Conservation (phyloP, 2,797 vertebrate genomes). For the Malurus splendens region DNA sequence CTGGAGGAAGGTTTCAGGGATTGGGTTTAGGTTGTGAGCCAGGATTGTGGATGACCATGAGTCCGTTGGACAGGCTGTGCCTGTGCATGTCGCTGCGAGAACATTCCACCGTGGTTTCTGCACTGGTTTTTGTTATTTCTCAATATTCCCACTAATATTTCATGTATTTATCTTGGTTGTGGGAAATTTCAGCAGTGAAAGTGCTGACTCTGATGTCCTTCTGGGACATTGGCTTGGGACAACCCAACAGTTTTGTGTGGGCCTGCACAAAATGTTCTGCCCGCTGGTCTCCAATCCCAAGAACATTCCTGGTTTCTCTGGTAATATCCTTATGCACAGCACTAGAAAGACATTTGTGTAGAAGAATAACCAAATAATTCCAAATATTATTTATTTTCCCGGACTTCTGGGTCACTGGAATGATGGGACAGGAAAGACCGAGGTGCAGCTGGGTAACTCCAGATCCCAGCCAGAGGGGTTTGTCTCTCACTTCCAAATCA, state of each 20-base stretch:
- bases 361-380: background rate
- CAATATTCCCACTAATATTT: conserved; percentile 21
- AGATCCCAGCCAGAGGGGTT: accelerated
- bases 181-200: background rate
- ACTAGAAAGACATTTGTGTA: background rate
- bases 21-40: background rate
- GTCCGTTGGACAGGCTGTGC: background rate
- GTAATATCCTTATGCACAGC: background rate
- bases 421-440: background rate
- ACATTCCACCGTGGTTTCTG: background rate
- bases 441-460: background rate
- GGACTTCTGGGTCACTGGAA: background rate
- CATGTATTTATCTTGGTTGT: background rate
- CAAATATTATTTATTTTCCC: background rate
- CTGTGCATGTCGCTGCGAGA: background rate
- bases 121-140: background rate
- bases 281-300: background rate
- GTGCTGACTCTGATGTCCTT: conserved; percentile 8
- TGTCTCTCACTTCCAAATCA: background rate
- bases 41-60: background rate
- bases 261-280: background rate
- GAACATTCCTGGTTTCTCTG: background rate
- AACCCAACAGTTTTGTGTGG: background rate
- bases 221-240: background rate
- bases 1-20: background rate